These are phyloP conservation scores for Cataglyphis altisquamis DNA, from an alignment of 2,888 invertebrate species.

Conservation along the genomic window DNA sequence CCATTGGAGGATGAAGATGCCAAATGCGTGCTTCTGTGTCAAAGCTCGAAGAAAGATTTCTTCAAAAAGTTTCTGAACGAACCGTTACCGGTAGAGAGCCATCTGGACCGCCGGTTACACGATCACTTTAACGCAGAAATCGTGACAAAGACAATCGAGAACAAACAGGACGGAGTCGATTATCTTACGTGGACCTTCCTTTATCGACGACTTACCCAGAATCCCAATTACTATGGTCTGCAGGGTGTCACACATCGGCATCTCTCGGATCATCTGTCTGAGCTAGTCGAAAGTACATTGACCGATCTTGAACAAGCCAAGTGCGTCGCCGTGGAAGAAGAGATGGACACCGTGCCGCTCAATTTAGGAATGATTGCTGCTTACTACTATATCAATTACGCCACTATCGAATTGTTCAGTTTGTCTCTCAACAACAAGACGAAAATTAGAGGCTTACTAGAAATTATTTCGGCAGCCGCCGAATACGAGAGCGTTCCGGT, in stretches of 20 bases:
- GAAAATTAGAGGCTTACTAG: conserved; percentile 98
- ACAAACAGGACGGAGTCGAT: conserved; percentile 99
- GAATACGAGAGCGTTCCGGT: conserved; percentile 98
- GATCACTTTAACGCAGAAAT: conserved; percentile 99
- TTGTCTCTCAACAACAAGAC: conserved; percentile 98
- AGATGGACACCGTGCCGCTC: conserved; percentile 98
- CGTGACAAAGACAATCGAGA: conserved; percentile 99
- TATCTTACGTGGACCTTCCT: conserved; percentile 99
- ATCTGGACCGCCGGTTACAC: conserved; percentile 98
- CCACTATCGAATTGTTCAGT: conserved; percentile 99
- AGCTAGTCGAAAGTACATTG: conserved; percentile 98
- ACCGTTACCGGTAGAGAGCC: conserved; percentile 98
- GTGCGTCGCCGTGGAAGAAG: conserved; percentile 99
- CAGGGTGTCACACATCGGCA: conserved; percentile 99
- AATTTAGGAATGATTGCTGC: conserved; percentile 99
- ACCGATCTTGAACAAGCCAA: conserved; percentile 98
- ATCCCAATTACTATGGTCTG: conserved; percentile 99
- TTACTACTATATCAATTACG: conserved; percentile 99
- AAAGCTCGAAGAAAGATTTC: conserved; percentile 98
- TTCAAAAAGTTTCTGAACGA: conserved; percentile 99
- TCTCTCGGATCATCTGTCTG: conserved; percentile 98
- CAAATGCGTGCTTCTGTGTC: conserved; percentile 98
- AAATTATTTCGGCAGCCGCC: conserved; percentile 99
- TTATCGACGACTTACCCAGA: conserved; percentile 98
- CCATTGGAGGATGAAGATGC: conserved; percentile 97